Base-by-base conservation (phyloP, 2,888 invertebrate genomes). In the Melangyna quadrimaculata region DNA sequence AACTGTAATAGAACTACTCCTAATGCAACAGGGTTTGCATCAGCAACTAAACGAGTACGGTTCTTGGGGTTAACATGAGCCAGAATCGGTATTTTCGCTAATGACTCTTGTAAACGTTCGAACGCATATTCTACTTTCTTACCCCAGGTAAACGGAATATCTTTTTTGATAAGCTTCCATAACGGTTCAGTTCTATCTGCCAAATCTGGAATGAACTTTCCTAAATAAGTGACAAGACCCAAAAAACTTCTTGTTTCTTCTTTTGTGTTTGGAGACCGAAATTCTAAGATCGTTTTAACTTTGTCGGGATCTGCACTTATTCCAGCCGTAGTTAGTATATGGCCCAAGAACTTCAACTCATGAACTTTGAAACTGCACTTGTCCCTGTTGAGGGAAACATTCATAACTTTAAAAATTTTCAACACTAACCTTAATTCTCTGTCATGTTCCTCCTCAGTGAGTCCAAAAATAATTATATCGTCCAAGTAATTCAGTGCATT, bases 241-340 rank as follows among this genome's bases (percentile, higher is more conserved):
- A n/a, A n/a, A n/a, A n/a, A n/a, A n/a, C n/a, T n/a, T n/a, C n/a
- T n/a, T n/a, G 35, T 51, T 67, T 67, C 51, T 14, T 67, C 67
- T 51, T 67, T 67, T 14, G 51, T 67, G 51, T 51, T 67, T 37
- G 69, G 69, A 32, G 69, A 37, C 24, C 37, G 53, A 22, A 53
- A 69, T 37, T 69, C 40, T n/a, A 53, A 35, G 3, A 69, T 53
- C n/a, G 24, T 69, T 69, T 22, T 37, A 14, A 69, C 69, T 24
- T 69, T 37, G 24, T 90, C 78, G 4, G 71, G 63, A 12, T 65
- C 78, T 89, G 89, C 90, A 40, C 89, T 89, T 0, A 90, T 88
- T 0, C 90, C 90, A 22, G 19, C 27, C 27, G 27, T 27, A 27
- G 27, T 27, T n/a, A n/a, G n/a, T n/a, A n/a, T n/a, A n/a, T n/a